These are phyloP conservation scores for Cremastinae sp. DNA, from an alignment of 2,888 invertebrate species.

Conservation along the genomic window DNA sequence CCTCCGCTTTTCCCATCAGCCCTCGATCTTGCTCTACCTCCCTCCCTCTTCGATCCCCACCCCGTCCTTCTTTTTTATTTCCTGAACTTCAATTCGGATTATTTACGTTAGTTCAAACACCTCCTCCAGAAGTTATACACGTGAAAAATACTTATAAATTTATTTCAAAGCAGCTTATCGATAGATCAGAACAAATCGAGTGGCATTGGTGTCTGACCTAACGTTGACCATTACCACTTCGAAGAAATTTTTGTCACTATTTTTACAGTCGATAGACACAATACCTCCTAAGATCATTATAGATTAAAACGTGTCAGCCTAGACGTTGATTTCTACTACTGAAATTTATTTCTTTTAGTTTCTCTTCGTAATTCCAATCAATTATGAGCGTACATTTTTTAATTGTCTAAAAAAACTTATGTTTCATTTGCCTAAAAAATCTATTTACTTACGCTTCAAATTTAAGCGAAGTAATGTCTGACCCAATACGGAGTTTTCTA, in stretches of 20 bases:
- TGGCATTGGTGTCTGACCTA: constrained; percentile 9
- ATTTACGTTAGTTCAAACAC: constrained; percentile 56
- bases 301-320: no score
- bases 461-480: no score
- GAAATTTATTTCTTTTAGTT: no score
- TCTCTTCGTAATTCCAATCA: no score
- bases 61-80: constrained; percentile 9
- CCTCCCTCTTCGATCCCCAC: constrained; percentile 18
- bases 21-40: constrained; percentile 25
- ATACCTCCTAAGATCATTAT: no score
- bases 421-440: no score
- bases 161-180: constrained; percentile 8
- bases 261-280: background rate
- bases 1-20: constrained; percentile 56
- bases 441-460: no score
- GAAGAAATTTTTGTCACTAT: background rate
- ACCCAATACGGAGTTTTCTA: no score
- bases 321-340: no score
- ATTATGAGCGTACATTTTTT: no score
- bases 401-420: no score
- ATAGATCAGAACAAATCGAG: background rate
- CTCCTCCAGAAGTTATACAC: constrained; percentile 24
- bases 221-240: constrained; percentile 8
- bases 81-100: constrained; percentile 53
- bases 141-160: constrained; percentile 21